Conservation (phyloP, 2,113 vertebrate genomes). For the Coregonus clupeaformis region DNA sequence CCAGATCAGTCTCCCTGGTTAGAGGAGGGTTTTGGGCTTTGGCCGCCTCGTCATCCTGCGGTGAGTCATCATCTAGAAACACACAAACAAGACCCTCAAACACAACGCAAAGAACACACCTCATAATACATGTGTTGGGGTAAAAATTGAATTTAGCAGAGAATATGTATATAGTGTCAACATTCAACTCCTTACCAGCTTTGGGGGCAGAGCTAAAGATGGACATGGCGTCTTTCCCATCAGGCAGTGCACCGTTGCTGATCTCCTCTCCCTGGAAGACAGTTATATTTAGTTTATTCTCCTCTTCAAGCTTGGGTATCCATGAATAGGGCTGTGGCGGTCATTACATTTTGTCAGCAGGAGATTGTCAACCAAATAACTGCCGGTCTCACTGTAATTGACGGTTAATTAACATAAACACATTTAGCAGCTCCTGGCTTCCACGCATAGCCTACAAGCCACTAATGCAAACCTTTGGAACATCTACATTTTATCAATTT, state of each 20-base stretch:
- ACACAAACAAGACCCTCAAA: background rate
- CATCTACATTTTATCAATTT: no score
- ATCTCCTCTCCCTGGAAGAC: constrained; percentile 85
- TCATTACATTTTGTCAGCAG: no score
- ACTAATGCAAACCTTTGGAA: no score
- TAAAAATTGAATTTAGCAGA: background rate
- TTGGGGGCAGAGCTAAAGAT: constrained; percentile 97
- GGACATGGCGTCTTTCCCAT: constrained; percentile 98
- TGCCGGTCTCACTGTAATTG: no score
- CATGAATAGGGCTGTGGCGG: no score
- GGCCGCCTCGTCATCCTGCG: constrained; percentile 46
- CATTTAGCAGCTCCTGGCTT: no score
- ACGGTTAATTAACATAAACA: no score
- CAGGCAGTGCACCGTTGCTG: constrained; percentile 87
- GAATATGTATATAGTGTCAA: background rate
- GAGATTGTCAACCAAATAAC: no score
- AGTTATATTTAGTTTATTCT: constrained; percentile 6
- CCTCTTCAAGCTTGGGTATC: background rate
- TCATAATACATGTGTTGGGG: no score
- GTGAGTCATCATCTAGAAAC: constrained; percentile 65
- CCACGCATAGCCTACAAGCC: no score
- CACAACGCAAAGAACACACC: no score
- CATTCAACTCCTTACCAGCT: constrained; percentile 76
- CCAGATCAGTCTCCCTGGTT: constrained; percentile 92
- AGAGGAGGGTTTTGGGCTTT: constrained; percentile 85